These are phyloP conservation scores for Platycercus adscitus DNA, from an alignment of 2,113 vertebrate species.

Conservation along the genomic window DNA sequence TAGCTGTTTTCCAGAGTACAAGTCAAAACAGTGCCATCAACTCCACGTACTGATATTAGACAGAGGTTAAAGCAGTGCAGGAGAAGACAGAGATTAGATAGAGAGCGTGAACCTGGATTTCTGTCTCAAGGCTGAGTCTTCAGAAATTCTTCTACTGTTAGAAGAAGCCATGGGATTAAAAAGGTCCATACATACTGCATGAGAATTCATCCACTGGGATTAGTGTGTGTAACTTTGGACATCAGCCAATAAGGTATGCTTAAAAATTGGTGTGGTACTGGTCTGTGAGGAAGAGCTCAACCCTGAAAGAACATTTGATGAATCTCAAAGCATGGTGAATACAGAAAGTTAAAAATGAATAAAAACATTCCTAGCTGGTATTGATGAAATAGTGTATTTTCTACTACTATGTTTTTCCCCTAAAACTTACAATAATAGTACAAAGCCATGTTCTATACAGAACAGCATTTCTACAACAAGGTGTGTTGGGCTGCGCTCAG, in stretches of 20 bases:
- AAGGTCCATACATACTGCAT: too few species aligned
- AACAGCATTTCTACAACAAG: rapidly evolving
- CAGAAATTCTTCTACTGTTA: not conserved
- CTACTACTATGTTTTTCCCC: rapidly evolving
- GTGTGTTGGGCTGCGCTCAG: not conserved
- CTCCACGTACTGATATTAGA: rapidly evolving
- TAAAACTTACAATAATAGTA: not conserved
- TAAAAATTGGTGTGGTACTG: not conserved
- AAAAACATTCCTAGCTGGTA: too few species aligned
- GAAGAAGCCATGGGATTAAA: not conserved
- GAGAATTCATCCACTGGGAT: not conserved
- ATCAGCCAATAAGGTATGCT: rapidly evolving
- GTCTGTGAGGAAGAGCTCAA: not conserved
- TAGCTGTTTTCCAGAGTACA: not conserved
- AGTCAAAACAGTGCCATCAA: not conserved
- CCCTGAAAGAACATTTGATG: not conserved
- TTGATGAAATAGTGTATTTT: not conserved
- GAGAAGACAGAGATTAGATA: not conserved
- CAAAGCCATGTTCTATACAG: too few species aligned
- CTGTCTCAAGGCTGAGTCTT: not conserved
- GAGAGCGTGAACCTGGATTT: not conserved
- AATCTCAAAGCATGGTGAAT: rapidly evolving
- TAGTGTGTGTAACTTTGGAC: rapidly evolving
- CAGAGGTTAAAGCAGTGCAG: not conserved
- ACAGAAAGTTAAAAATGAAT: not conserved